Conservation (phyloP, 2,888 invertebrate species). For the Mimas tiliae region DNA sequence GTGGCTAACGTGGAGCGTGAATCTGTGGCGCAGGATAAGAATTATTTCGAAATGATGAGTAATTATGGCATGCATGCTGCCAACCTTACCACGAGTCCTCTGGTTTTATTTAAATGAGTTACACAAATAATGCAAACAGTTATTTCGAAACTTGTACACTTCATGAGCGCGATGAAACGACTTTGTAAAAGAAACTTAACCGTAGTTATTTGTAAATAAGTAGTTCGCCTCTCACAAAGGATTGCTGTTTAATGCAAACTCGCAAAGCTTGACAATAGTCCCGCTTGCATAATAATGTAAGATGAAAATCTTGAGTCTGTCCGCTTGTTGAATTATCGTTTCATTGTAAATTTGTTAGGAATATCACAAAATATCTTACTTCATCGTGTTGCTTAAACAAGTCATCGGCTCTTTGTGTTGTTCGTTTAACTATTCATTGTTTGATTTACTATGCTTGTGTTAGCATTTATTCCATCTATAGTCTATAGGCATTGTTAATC, state of each 20-base stretch:
- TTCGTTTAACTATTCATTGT: background rate
- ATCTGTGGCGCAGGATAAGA: background rate
- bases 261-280: conserved; percentile 40
- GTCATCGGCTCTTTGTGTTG: background rate
- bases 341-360: conserved; percentile 24
- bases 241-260: conserved; percentile 53
- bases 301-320: conserved; percentile 41
- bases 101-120: conserved; percentile 11
- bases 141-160: conserved; percentile 27
- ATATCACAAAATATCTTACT: background rate
- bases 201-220: conserved; percentile 55
- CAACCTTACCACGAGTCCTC: background rate
- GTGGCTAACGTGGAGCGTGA: background rate
- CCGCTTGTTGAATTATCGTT: conserved; percentile 23
- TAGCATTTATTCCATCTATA: background rate
- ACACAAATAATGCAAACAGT: conserved; percentile 18
- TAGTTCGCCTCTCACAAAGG: conserved; percentile 51
- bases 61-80: background rate
- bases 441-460: background rate
- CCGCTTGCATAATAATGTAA: conserved; percentile 36
- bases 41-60: background rate
- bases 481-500: background rate
- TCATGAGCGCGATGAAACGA: conserved; percentile 50
- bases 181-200: conserved; percentile 49
- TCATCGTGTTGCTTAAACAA: background rate